These are phyloP conservation scores for Aphelocoma coerulescens DNA, from an alignment of 2,113 vertebrate genomes.

Conservation along the genomic window DNA sequence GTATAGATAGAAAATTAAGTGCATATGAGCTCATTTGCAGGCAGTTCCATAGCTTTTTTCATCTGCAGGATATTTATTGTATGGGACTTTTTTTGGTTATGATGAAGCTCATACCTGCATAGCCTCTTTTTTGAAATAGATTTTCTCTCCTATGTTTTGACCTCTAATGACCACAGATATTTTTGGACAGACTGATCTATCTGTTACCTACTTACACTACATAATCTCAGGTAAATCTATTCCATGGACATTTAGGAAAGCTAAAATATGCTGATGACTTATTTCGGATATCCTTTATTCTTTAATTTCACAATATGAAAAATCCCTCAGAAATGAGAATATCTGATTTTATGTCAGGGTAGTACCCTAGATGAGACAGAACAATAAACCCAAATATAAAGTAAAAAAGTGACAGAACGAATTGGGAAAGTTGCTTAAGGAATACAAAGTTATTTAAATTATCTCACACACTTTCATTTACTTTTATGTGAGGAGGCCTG, in stretches of 20 bases:
- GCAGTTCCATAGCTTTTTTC: not conserved
- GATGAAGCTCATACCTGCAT: not conserved
- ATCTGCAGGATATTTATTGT: not conserved
- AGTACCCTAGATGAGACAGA: not conserved
- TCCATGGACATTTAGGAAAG: not conserved
- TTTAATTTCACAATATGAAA: not conserved
- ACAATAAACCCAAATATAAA: not conserved
- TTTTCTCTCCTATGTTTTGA: not conserved
- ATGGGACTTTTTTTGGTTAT: not conserved
- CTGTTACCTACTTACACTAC: not conserved
- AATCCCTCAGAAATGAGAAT: not conserved
- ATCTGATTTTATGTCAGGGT: not conserved
- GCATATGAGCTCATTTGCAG: not conserved
- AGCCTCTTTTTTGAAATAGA: not conserved
- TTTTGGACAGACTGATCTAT: not conserved
- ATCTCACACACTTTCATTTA: not conserved
- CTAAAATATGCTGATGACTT: not conserved
- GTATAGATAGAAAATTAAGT: not conserved
- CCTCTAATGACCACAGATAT: not conserved
- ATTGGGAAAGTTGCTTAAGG: not conserved
- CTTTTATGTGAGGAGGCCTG: not conserved
- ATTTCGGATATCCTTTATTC: not conserved
- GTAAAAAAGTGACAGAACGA: not conserved
- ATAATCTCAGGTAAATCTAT: not conserved
- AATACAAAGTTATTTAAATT: not conserved